These are phyloP conservation scores for Prunella himalayana DNA, from an alignment of 2,113 vertebrate species.

Conservation along the genomic window DNA sequence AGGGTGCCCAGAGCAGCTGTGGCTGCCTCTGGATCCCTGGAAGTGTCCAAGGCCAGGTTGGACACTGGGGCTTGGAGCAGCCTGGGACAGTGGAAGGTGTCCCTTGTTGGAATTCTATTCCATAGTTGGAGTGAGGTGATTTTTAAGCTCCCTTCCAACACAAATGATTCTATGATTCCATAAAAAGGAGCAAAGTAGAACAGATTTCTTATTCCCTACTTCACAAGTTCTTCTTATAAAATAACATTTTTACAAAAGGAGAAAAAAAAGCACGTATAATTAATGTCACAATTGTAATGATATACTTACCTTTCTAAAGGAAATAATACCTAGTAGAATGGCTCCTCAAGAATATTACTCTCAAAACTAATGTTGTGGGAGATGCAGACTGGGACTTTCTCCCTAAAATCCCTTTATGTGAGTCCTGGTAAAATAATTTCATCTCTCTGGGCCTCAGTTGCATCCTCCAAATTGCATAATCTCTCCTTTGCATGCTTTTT, in stretches of 20 bases:
- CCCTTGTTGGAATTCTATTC: not conserved
- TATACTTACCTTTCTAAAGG: not conserved
- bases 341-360: not conserved
- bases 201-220: not conserved
- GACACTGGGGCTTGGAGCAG: not conserved
- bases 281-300: not conserved
- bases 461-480: not conserved
- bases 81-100: not conserved
- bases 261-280: not conserved
- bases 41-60: not conserved
- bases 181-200: not conserved
- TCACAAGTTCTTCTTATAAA: not conserved
- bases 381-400: not conserved
- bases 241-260: not conserved
- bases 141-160: not conserved
- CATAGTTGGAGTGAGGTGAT: too few species aligned
- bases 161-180: not conserved
- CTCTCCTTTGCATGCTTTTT: not conserved
- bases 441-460: not conserved
- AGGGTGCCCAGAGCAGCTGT: not conserved
- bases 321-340: not conserved
- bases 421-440: not conserved
- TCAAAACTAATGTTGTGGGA: not conserved
- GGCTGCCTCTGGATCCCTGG: not conserved
- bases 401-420: not conserved